Evolutionary conservation across 2,797 vertebrate species (phyloP), one percentile per base, ranked within the genome.

Genomic region (Sphenodon punctatus): DNA sequence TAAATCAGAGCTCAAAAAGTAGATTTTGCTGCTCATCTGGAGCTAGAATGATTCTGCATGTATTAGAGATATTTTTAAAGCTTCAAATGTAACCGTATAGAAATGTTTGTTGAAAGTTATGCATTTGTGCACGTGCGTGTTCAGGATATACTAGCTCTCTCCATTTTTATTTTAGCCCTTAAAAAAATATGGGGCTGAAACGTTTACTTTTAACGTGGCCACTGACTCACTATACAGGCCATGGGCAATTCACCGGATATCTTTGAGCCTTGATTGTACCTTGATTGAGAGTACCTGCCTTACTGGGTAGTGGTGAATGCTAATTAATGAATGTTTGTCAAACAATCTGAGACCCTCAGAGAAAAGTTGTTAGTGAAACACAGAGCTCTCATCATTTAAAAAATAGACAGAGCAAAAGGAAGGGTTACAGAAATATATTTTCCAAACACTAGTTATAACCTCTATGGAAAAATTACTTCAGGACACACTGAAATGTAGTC

Each of bases 81-180:
- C 75, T 76, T 78, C 46, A 88, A 73, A 83, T 51, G 85, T 85
- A 63, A 78, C 49, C 81, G 71, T 66, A 87, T 84, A 8, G 10
- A 59, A 15, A 39, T n/a, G 17, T 72, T 77, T 77, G 69, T 38
- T 88, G 75, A 84, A 82, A 19, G 19, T 19, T 46, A 69, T 65
- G 8, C 12, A 55, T 55, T 45, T 65, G 41, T 65, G 11, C 30
- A n/a, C 53, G 45, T 55, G 12, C 22, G 20, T 41, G 45, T 36
- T 73, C 85, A n/a, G n/a, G n/a, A 42, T 13, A 23, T 23, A 45
- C 36, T 22, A 15, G 63, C 49, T n/a, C n/a, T n/a, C n/a, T n/a
- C n/a, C n/a, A n/a, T n/a, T n/a, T n/a, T n/a, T n/a, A n/a, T n/a
- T n/a, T n/a, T n/a, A n/a, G 71, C 64, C 82, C 82, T 55, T 27